Base-by-base conservation (phyloP, 2,888 invertebrate genomes). In the Quadroppia sp. region DNA sequence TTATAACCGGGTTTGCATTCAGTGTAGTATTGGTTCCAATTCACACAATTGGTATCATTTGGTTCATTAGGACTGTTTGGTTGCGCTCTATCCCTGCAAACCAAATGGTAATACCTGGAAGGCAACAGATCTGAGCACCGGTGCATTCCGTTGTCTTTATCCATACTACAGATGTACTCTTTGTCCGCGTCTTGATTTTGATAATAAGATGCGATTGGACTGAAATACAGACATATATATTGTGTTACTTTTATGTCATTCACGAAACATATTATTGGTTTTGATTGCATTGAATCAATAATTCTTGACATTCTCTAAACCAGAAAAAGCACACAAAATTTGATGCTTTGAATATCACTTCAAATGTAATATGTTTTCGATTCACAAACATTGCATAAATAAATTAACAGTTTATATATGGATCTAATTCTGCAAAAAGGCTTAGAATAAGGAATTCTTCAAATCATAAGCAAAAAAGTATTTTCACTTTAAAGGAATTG, bases 21-120 rank as follows among this genome's bases (percentile, higher is more conserved):
- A 71, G 92, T 94, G 83, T 98, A 99, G 85, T 99, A 99, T 84
- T 92, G 90, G 85, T 99, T 96, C 98, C 98, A 99, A 85, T 99
- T 92, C 79, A 99, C 91, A 84, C 99, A 99, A 56, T 90, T 90
- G 56, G 82, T 84, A 81, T 88, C 88, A 76, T 78, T 78, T 70
- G 75, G 69, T 17, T 73, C 67, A 45, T 76, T 73, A 59, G 53
- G 11, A n/a, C 13, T 42, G 20, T 25, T 28, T 40, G 87, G 85
- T 77, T 85, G 84, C 69, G 90, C 90, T 9, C 88, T 88, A 80
- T 88, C 89, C 80, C 90, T 92, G 85, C 94, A 94, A 67, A 88
- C 84, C 75, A 88, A 81, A 17, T 89, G 88, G 59, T 90, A 90
- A 81, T 88, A 86, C 78, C 88, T 86, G 82, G 84, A 83, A 23